Evolutionary conservation across 2,797 vertebrate species (phyloP).

Genomic region (Eupleurogrammus muticus): DNA sequence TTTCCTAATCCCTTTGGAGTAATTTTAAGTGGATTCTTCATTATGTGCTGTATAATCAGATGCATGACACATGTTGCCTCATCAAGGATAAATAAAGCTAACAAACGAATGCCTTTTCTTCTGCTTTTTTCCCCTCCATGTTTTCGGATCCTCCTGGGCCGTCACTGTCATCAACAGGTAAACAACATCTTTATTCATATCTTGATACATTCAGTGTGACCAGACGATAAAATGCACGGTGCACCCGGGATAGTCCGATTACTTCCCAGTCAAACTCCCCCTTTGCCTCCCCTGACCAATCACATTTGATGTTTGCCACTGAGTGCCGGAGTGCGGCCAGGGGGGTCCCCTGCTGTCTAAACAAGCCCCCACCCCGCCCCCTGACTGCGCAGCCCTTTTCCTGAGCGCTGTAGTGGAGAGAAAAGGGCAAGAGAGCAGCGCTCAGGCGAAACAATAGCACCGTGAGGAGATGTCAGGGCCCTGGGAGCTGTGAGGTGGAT

Average conservation of each 20-base stretch:
- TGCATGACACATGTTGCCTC: conserved; percentile 22
- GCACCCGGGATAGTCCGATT: conserved; percentile 59
- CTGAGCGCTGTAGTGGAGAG: conserved; percentile 69
- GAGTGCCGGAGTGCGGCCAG: conserved; percentile 55
- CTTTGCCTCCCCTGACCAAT: conserved; percentile 73
- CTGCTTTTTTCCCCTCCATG: conserved; percentile 60
- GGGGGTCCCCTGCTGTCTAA: conserved; percentile 75
- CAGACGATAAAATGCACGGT: conserved; percentile 52
- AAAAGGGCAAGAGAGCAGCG: conserved; percentile 81
- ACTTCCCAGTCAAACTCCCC: conserved; percentile 70
- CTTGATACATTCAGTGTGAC: conserved; percentile 41
- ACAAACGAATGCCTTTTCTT: conserved; percentile 56
- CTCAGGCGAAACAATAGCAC: conserved; percentile 79
- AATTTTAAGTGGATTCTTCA: conserved; percentile 41
- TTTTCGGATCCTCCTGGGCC: conserved; percentile 54
- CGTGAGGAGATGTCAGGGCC: conserved; percentile 74
- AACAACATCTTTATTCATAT: conserved; percentile 42
- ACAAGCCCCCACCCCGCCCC: conserved; percentile 57
- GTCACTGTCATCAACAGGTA: conserved; percentile 76
- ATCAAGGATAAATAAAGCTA: conserved; percentile 39
- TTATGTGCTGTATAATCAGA: conserved; percentile 50
- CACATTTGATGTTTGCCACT: conserved; percentile 76
- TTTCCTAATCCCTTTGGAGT: conserved; percentile 49
- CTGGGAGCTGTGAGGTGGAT: conserved; percentile 77
- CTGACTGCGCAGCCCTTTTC: conserved; percentile 65